Base-by-base conservation (phyloP, 2,888 invertebrate genomes). In the Mythimna pallens region DNA sequence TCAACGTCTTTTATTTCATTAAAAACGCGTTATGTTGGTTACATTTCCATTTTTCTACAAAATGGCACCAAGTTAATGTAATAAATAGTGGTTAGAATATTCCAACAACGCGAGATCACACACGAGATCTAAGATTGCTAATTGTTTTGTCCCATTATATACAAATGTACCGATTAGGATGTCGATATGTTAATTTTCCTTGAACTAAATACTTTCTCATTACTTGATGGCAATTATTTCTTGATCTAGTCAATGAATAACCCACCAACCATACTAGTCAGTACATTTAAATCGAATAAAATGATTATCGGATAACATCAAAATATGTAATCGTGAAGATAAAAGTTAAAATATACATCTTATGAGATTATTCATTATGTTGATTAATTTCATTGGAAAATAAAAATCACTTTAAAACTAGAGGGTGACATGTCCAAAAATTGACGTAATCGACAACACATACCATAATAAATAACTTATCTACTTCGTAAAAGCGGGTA, bases 391-490 rank as follows among this genome's bases (percentile, higher is more conserved):
- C 65, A 78, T 81, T 70, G 34, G 50, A 73, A 74, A 77, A 64
- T 47, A 66, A 81, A 25, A 86, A 81, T 66, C 36, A 70, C 22
- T 75, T 82, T 82, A 77, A 67, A 80, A 76, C 86, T 82, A 82
- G 70, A 6, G 70, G 65, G 36, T 73, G 81, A 81, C 65, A 72
- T 64, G 80, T 83, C 80, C 72, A 75, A 76, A 59, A 73, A 83
- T 78, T 80, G 58, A 83, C 72, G 64, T 77, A 57, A 80, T 73
- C 74, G 78, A 82, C 73, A 85, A 73, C 74, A 84, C 80, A 74
- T 83, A 72, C 78, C 82, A 83, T 83, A 92, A 91, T 92, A 92
- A 93, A 92, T 92, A 91, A 92, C 88, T 92, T 88, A 89, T 81
- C 89, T 90, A 91, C 78, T 85, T 86, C 81, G 82, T 85, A 88